phyloP scores from a whole-genome alignment of 2,888 invertebrate genomes.

The Aphrophora alni region DNA sequence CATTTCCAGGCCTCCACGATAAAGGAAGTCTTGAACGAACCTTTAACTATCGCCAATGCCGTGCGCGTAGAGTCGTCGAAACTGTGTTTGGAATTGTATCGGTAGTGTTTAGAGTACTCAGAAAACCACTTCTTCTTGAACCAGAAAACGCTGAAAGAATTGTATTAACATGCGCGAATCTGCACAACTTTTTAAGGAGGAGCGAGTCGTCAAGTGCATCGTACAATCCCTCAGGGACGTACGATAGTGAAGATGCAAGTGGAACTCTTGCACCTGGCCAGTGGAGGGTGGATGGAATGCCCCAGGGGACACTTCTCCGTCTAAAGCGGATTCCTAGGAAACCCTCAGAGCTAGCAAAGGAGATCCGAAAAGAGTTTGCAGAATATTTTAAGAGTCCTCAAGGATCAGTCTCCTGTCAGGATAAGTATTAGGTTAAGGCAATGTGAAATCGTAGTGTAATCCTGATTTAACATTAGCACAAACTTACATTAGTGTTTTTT shows the following conservation, averaged over 20 bases:
- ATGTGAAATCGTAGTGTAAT: no score
- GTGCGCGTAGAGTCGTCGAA: neutral
- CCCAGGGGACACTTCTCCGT: neutral
- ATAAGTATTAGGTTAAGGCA: no score
- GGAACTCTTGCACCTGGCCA: no score
- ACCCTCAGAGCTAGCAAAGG: no score
- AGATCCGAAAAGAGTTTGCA: no score
- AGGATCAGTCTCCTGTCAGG: no score
- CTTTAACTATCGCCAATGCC: no score
- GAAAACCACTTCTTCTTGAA: no score
- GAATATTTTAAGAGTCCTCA: conserved; percentile 33
- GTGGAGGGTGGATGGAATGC: conserved; percentile 12
- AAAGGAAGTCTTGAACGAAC: neutral
- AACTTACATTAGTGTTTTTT: no score
- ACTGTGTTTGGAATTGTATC: conserved; percentile 32
- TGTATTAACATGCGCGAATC: conserved; percentile 18
- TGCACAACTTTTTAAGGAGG: conserved; percentile 20
- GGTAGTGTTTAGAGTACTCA: no score
- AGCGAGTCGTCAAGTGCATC: conserved; percentile 16
- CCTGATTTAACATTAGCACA: no score
- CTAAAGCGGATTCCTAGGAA: no score
- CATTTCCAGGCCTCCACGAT: conserved; percentile 47
- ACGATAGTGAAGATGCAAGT: conserved; percentile 20
- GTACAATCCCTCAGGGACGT: conserved; percentile 17
- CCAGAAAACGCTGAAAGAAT: conserved; percentile 16